These are phyloP conservation scores for Cynoglossus semilaevis DNA, from an alignment of 2,113 vertebrate species.

Conservation along the genomic window DNA sequence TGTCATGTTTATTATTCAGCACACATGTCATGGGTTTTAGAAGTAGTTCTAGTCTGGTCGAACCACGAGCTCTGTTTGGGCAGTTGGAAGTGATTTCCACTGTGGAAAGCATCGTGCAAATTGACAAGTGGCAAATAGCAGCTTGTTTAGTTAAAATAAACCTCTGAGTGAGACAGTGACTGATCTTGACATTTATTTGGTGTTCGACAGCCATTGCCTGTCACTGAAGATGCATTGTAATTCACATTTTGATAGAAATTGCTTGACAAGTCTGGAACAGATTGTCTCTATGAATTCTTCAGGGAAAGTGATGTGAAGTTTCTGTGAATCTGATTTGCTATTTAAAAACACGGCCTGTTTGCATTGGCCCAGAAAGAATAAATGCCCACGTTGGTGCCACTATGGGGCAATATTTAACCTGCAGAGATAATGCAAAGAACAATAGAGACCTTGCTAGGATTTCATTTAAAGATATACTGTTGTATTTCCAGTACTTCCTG, in stretches of 20 bases:
- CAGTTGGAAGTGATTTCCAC: constrained; percentile 46
- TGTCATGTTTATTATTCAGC: constrained; percentile 36
- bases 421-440: constrained; percentile 16
- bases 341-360: constrained; percentile 26
- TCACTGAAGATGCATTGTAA: constrained; percentile 56
- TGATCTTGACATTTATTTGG: constrained; percentile 64
- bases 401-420: constrained; percentile 6
- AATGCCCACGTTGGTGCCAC: constrained; percentile 2
- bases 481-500: constrained; percentile 18
- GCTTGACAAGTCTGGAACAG: constrained; percentile 60
- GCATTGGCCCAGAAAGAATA: constrained; percentile 22
- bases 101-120: constrained; percentile 45
- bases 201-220: constrained; percentile 58
- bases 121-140: constrained; percentile 34
- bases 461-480: constrained; percentile 2
- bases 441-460: constrained; percentile 30
- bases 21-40: constrained; percentile 12
- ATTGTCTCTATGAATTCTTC: constrained; percentile 57
- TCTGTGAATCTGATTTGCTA: constrained; percentile 27
- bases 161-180: constrained; percentile 53
- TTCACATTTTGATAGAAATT: constrained; percentile 63
- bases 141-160: constrained; percentile 34
- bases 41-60: constrained; percentile 19
- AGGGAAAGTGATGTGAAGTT: constrained; percentile 30
- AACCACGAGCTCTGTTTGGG: constrained; percentile 15